These are phyloP conservation scores for Propithecus perrieri DNA, from an alignment of 2,797 vertebrate species.

Conservation along the genomic window DNA sequence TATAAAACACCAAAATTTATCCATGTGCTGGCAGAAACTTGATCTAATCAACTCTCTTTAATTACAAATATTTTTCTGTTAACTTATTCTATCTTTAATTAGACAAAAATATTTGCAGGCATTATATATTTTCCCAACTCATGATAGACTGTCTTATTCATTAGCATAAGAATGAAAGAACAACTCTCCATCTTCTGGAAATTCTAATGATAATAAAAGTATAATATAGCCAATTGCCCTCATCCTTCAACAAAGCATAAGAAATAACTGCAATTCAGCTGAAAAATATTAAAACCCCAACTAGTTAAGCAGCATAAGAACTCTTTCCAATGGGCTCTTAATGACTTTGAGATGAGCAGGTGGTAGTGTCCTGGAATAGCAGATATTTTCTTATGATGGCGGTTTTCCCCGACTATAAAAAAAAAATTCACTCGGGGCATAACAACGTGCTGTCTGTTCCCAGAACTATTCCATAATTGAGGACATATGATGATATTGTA, in stretches of 20 bases:
- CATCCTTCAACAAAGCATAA: not conserved
- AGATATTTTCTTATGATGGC: not conserved
- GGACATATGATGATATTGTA: not conserved
- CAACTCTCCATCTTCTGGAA: not conserved
- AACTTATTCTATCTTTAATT: not conserved
- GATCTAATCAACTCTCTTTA: not conserved
- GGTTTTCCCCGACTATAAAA: not conserved
- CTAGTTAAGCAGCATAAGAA: not conserved
- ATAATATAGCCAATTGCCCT: not conserved
- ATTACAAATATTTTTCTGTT: not conserved
- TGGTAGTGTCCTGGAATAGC: not conserved
- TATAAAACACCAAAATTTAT: not conserved
- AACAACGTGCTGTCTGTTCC: not conserved
- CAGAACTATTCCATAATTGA: constrained; percentile 27
- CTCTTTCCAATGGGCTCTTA: not conserved
- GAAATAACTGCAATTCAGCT: not conserved
- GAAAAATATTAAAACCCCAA: constrained; percentile 42
- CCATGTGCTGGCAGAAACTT: not conserved
- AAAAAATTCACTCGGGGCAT: not conserved
- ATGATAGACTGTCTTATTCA: not conserved
- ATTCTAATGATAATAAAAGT: not conserved
- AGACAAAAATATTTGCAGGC: constrained; percentile 19
- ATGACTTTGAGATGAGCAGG: not conserved
- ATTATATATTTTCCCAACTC: not conserved
- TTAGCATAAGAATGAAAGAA: constrained; percentile 10